Evolutionary conservation across 2,888 invertebrate genomes (phyloP).

Genomic region (Ormyrus rosae): DNA sequence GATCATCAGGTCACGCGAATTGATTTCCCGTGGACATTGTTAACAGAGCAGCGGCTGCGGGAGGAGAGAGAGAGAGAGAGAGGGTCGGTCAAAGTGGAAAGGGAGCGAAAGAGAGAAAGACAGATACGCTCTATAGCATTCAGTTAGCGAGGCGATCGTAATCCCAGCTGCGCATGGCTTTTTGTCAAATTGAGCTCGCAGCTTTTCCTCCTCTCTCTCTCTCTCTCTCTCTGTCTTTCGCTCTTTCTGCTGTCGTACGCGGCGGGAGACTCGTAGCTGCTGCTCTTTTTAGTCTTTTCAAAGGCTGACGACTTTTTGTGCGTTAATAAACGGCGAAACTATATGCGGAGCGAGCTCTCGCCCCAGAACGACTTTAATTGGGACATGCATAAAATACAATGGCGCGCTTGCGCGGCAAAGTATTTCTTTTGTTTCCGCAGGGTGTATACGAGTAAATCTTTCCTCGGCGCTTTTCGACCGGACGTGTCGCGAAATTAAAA

Average conservation of each 20-base stretch:
- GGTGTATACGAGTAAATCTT: too few relatives aligned
- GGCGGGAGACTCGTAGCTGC: too few relatives aligned
- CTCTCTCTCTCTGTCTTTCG: not conserved
- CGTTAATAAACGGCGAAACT: slow-evolving; percentile 5
- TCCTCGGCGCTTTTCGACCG: too few relatives aligned
- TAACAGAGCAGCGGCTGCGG: slow-evolving; percentile 4
- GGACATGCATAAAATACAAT: not conserved
- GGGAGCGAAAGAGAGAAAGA: not conserved
- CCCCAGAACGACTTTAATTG: not conserved
- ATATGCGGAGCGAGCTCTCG: not conserved
- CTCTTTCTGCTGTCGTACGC: not conserved
- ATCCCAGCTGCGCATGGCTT: slow-evolving; percentile 6
- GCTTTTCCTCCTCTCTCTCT: not conserved
- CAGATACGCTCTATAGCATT: not conserved
- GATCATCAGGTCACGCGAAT: slow-evolving; percentile 57
- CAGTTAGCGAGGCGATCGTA: not conserved
- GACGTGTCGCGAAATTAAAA: too few relatives aligned
- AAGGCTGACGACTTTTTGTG: not conserved
- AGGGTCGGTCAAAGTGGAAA: not conserved
- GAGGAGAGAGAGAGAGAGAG: not conserved
- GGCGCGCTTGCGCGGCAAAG: too few relatives aligned
- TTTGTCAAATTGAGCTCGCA: slow-evolving; percentile 35
- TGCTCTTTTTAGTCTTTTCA: not conserved
- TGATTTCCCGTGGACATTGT: slow-evolving; percentile 54
- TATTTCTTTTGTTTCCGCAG: too few relatives aligned